A percentile compares a stretch with the other conserved stretches of the same genome.
Evolutionary conservation across 2,797 vertebrate species (phyloP).

Genomic region (Serranus cabrilla): DNA sequence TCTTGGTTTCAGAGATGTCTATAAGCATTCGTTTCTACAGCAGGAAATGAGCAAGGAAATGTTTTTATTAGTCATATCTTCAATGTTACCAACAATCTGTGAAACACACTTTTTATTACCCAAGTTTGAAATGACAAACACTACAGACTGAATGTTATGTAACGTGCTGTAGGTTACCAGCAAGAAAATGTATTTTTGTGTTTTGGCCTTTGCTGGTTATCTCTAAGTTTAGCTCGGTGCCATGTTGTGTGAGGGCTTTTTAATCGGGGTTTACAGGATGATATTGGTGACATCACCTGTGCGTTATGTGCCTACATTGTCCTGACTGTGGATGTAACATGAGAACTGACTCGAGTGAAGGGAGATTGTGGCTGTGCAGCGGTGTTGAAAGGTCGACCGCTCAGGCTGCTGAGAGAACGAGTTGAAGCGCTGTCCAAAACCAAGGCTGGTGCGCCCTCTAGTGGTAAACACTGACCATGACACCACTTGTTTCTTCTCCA

Average conservation of each 20-base stretch:
- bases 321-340: conserved; percentile 34
- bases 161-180: conserved; percentile 20
- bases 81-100: conserved; percentile 39
- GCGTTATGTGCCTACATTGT: conserved; percentile 48
- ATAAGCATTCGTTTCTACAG: conserved; percentile 55
- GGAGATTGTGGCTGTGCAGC: conserved; percentile 29
- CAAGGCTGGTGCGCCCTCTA: conserved; percentile 83
- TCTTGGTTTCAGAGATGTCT: conserved; percentile 52
- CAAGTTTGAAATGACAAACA: conserved; percentile 45
- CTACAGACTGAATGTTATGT: conserved; percentile 45
- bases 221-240: conserved; percentile 50
- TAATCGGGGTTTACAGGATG: conserved; percentile 23
- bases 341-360: conserved; percentile 17
- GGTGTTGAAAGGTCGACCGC: conserved; percentile 25
- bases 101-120: conserved; percentile 41
- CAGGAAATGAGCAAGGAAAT: conserved; percentile 37
- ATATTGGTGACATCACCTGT: conserved; percentile 25
- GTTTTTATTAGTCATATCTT: conserved; percentile 53
- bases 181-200: conserved; percentile 14
- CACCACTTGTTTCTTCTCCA: conserved; percentile 23
- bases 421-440: conserved; percentile 46
- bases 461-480: conserved; percentile 59
- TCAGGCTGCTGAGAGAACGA: conserved; percentile 18
- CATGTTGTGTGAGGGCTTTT: conserved; percentile 36
- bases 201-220: conserved; percentile 45